Evolutionary conservation across 2,888 invertebrate genomes (phyloP), one percentile per base, ranked within the genome.

Genomic region (Ommatoiulus sabulosus): DNA sequence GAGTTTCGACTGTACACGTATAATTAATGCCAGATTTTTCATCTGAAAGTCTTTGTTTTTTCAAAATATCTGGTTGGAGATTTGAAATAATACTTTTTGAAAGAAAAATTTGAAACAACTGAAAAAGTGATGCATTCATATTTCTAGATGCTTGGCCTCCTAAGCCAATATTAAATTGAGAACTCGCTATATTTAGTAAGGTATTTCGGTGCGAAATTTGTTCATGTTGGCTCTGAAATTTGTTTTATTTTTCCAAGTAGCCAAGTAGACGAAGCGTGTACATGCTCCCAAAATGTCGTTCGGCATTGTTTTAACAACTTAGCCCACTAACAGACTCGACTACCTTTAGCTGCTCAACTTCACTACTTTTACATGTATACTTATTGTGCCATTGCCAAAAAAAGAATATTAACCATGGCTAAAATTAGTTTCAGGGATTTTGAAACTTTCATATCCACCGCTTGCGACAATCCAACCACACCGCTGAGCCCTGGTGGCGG

Each of bases 371-470:
- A 35, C 35, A 35, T 35, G 35, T 35, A 48, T 48, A 86, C 44
- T 86, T 86, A 86, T 86, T 86, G 86, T 86, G 48, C 48, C 86
- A 44, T 86, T 86, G 86, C 86, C 86, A 86, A 86, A 80, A 80
- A 80, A 80, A 80, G 80, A 80, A 80, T 80, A 80, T 80, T 80
- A 80, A 80, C 80, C 80, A 35, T 80, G 24, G 35, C 80, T 80
- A 80, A 80, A 80, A 80, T 80, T 80, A 80, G 35, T 35, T 80
- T 35, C 80, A 80, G 80, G 35, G 35, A 80, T 80, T 80, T 80
- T 80, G 2, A 24, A 80, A 24, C 35, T 80, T 80, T 80, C 80
- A 80, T 80, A 80, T 35, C 35, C 80, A 80, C 35, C 24, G 35
- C 80, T 35, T 35, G 80, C 80, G 80, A 35, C 35, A 80, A 15